Conservation (phyloP, 2,888 invertebrate species). For the Lochmaea capreae region DNA sequence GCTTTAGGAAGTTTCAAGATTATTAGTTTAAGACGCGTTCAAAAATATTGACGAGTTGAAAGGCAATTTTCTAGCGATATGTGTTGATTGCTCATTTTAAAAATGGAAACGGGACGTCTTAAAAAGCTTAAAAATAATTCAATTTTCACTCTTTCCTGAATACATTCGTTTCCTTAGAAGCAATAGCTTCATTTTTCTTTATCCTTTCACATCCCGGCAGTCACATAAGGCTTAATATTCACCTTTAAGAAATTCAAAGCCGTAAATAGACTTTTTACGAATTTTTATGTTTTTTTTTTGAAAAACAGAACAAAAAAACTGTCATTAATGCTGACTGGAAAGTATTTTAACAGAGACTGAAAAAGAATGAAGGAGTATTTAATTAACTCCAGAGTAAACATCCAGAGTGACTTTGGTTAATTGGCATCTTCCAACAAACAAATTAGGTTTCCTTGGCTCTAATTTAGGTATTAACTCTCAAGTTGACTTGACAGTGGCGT, state of each 20-base stretch:
- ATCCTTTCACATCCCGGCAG: too few relatives aligned
- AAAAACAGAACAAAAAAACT: not conserved
- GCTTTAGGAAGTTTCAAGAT: conserved; percentile 18
- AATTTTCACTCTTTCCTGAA: too few relatives aligned
- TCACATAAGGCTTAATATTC: too few relatives aligned
- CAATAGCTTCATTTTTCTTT: too few relatives aligned
- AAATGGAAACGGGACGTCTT: not conserved
- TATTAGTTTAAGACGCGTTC: conserved; percentile 17
- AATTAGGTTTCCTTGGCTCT: conserved; percentile 26
- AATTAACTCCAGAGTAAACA: conserved; percentile 30
- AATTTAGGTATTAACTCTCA: conserved; percentile 33
- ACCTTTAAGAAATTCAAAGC: too few relatives aligned
- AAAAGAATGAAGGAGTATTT: conserved; percentile 24
- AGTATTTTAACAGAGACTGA: not conserved
- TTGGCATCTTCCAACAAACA: conserved; percentile 27
- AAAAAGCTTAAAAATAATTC: not conserved
- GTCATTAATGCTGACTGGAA: not conserved
- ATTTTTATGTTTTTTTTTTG: not conserved
- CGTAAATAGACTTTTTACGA: too few relatives aligned
- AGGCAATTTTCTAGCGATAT: conserved; percentile 9
- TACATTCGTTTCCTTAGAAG: too few relatives aligned
- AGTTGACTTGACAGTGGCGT: not conserved
- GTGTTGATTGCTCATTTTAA: conserved; percentile 2
- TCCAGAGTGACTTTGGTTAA: conserved; percentile 32
- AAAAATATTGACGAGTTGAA: conserved; percentile 17